Evolutionary conservation across 2,888 invertebrate genomes (phyloP).

Genomic region (Agrotis ipsilon): DNA sequence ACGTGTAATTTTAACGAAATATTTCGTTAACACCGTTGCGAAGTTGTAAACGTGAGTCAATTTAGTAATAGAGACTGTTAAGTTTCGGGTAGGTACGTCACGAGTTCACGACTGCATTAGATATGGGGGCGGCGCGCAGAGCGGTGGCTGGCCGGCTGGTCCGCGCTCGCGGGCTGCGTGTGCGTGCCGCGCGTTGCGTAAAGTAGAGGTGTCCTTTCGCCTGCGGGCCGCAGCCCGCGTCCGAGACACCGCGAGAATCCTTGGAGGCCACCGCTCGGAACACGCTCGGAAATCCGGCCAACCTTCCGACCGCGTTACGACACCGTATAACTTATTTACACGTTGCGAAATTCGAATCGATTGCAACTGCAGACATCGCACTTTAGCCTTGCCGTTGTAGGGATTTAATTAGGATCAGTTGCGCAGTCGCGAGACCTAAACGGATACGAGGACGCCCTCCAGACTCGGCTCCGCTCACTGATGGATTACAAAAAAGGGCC

Average conservation of each 20-base stretch:
- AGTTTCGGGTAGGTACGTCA: constrained; percentile 76
- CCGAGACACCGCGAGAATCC: constrained; percentile 88
- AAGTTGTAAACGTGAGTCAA: constrained; percentile 86
- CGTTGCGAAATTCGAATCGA: constrained; percentile 91
- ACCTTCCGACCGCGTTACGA: constrained; percentile 91
- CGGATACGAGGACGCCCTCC: constrained; percentile 90
- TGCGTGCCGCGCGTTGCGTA: constrained; percentile 79
- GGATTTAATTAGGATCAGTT: constrained; percentile 91
- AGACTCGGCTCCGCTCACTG: constrained; percentile 85
- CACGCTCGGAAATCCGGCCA: constrained; percentile 91
- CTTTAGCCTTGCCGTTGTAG: constrained; percentile 90
- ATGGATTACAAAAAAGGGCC: constrained; percentile 84
- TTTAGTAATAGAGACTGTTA: constrained; percentile 81
- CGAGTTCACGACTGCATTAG: constrained; percentile 74
- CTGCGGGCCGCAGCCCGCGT: constrained; percentile 73
- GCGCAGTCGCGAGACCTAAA: constrained; percentile 88
- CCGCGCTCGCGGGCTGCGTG: constrained; percentile 44
- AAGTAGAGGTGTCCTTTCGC: constrained; percentile 82
- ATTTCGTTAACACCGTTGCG: constrained; percentile 85
- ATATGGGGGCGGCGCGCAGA: constrained; percentile 66
- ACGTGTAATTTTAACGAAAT: constrained; percentile 80
- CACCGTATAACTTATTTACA: constrained; percentile 90
- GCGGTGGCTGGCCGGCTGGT: constrained; percentile 53
- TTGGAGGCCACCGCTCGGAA: constrained; percentile 89
- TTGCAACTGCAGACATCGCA: constrained; percentile 90